Conservation (phyloP, 2,888 invertebrate species). For the Adineta ricciae region DNA sequence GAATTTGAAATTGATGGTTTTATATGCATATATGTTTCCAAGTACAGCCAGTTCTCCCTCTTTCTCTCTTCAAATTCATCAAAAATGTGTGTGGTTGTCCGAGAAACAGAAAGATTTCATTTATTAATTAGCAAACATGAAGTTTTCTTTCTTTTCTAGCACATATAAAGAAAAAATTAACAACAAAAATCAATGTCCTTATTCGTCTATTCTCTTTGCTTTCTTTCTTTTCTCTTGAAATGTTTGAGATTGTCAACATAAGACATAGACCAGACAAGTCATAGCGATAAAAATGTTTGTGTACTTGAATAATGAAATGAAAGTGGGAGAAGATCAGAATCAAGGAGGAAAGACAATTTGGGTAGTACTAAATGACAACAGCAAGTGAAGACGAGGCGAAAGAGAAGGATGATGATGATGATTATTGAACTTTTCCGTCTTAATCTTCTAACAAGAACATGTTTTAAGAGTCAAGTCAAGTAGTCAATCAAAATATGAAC, state of each 20-base stretch:
- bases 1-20: constrained; percentile 9
- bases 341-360: not conserved
- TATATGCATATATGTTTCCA: not conserved
- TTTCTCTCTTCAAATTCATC: not conserved
- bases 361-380: not conserved
- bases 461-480: constrained; percentile 1
- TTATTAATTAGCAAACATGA: constrained; percentile 9
- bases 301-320: not conserved
- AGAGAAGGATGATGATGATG: not conserved
- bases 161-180: not conserved
- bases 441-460: constrained; percentile 5
- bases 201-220: not conserved
- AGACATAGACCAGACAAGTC: not conserved
- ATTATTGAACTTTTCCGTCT: constrained; percentile 12
- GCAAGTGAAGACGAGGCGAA: not conserved
- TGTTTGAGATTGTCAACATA: not conserved
- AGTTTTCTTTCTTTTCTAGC: not conserved
- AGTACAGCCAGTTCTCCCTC: not conserved
- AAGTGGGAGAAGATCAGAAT: not conserved
- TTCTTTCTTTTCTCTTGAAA: not conserved
- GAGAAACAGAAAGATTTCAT: constrained; percentile 4
- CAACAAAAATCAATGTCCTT: constrained; percentile 9
- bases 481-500: not conserved
- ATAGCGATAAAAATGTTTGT: not conserved
- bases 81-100: constrained; percentile 1